A percentile compares a stretch with the other conserved stretches of the same genome.
These are phyloP conservation scores for Scelioninae gen. 1 DNA, from an alignment of 2,888 invertebrate genomes.

Conservation along the genomic window DNA sequence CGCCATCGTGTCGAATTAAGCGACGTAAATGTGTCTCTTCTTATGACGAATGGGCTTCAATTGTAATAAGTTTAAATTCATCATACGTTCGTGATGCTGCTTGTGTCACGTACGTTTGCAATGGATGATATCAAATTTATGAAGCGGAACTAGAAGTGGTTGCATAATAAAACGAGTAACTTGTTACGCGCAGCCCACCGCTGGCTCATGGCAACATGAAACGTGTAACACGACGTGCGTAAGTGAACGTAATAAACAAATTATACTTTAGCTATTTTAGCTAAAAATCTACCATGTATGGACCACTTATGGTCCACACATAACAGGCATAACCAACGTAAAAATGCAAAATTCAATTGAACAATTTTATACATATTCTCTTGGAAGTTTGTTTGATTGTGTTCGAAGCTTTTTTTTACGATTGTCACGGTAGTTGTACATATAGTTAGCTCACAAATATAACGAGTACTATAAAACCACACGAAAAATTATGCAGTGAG, in stretches of 20 bases:
- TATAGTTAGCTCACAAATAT: constrained; percentile 40
- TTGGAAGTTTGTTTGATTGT: constrained; percentile 56
- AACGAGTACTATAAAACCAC: constrained; percentile 57
- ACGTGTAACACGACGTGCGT: constrained; percentile 59
- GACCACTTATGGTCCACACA: neutral
- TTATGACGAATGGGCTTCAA: constrained; percentile 46
- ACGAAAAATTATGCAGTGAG: constrained; percentile 61
- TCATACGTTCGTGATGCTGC: constrained; percentile 47
- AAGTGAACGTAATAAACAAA: constrained; percentile 61
- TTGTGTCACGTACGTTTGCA: constrained; percentile 62
- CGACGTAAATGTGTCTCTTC: constrained; percentile 17
- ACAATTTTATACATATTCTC: no score
- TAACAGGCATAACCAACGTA: no score
- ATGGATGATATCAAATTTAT: constrained; percentile 69
- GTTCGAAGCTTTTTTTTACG: constrained; percentile 41
- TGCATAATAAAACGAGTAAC: constrained; percentile 69
- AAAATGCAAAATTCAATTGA: neutral
- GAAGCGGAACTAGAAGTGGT: constrained; percentile 64
- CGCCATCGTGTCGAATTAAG: constrained; percentile 7
- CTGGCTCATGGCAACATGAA: constrained; percentile 50
- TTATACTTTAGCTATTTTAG: constrained; percentile 44
- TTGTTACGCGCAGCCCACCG: constrained; percentile 59
- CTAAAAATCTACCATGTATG: constrained; percentile 23
- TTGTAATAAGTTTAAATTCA: constrained; percentile 64
- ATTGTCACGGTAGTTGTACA: constrained; percentile 11